Percentiles rank a stretch among this genome's conserved stretches.
Evolutionary conservation across 1,140 invertebrate species (phyloP).

Genomic region (Bombus picipes): DNA sequence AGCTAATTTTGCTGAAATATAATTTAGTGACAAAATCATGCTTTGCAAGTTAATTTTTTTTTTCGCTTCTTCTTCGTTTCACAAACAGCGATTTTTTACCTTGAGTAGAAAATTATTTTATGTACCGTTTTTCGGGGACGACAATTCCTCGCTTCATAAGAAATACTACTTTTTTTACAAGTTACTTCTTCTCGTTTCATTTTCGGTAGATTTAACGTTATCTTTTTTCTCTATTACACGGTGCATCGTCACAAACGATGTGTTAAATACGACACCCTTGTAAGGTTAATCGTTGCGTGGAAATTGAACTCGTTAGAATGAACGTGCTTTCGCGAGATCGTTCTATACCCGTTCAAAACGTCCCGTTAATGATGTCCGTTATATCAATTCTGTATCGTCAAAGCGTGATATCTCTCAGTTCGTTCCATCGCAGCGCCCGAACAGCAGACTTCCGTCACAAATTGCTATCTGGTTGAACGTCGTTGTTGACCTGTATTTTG

Average conservation of each 20-base stretch:
- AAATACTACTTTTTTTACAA: background rate
- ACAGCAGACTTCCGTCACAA: conserved; percentile 1
- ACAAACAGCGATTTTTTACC: background rate
- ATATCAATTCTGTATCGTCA: conserved; percentile 54
- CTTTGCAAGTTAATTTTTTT: too few relatives aligned
- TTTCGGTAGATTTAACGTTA: background rate
- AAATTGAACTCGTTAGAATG: conserved; percentile 41
- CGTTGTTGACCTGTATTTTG: background rate
- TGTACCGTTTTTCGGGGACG: background rate
- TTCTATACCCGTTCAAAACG: conserved; percentile 13
- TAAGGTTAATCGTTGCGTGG: conserved; percentile 39
- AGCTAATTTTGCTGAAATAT: too few relatives aligned
- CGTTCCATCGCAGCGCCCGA: conserved; percentile 30
- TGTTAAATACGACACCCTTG: conserved; percentile 39
- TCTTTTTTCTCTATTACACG: background rate
- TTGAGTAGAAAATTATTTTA: background rate
- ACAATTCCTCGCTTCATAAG: background rate
- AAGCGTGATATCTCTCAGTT: conserved; percentile 37
- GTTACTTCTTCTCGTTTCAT: background rate
- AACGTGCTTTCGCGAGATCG: conserved; percentile 17
- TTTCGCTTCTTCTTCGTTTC: too few relatives aligned
- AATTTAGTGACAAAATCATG: too few relatives aligned
- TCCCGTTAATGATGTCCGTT: conserved; percentile 21
- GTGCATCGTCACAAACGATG: background rate
- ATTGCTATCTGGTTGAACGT: background rate